phyloP scores from a whole-genome alignment of 2,888 invertebrate species.

The Ophion slaviceki region DNA sequence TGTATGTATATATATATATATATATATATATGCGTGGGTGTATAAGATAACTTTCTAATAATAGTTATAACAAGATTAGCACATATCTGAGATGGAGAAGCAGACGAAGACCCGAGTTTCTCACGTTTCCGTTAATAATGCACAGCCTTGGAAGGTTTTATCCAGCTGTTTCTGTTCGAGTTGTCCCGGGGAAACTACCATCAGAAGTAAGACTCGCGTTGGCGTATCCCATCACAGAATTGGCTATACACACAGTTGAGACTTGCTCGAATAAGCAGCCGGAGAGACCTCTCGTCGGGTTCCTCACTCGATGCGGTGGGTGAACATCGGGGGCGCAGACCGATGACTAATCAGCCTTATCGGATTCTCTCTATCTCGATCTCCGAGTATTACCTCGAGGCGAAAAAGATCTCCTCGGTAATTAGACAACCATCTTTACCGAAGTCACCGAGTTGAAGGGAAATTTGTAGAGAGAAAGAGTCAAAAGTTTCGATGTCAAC shows the following conservation, averaged over 20 bases:
- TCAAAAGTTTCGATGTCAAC: neutral
- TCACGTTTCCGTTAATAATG: slow-evolving; percentile 61
- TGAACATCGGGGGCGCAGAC: slow-evolving; percentile 51
- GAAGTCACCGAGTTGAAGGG: neutral
- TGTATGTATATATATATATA: neutral
- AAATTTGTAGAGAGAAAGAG: neutral
- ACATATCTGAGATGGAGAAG: slow-evolving; percentile 22
- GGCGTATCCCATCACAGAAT: slow-evolving; percentile 29
- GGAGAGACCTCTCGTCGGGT: slow-evolving; percentile 29
- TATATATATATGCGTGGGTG: neutral
- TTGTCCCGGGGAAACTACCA: slow-evolving; percentile 34
- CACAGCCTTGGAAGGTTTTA: slow-evolving; percentile 51
- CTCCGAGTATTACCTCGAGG: slow-evolving; percentile 20
- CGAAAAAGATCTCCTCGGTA: slow-evolving; percentile 16
- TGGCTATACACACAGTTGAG: slow-evolving; percentile 26
- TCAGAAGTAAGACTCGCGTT: slow-evolving; percentile 34
- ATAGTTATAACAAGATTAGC: neutral
- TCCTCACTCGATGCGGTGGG: slow-evolving; percentile 39
- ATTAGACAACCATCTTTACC: neutral
- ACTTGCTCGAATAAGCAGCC: slow-evolving; percentile 16
- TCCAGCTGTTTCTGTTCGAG: slow-evolving; percentile 18
- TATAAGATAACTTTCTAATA: neutral
- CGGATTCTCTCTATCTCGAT: slow-evolving; percentile 36
- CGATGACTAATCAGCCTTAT: slow-evolving; percentile 48
- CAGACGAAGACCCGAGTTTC: slow-evolving; percentile 60